Evolutionary conservation across 2,888 invertebrate species (phyloP).

Genomic region (Cyaniris semiargus): DNA sequence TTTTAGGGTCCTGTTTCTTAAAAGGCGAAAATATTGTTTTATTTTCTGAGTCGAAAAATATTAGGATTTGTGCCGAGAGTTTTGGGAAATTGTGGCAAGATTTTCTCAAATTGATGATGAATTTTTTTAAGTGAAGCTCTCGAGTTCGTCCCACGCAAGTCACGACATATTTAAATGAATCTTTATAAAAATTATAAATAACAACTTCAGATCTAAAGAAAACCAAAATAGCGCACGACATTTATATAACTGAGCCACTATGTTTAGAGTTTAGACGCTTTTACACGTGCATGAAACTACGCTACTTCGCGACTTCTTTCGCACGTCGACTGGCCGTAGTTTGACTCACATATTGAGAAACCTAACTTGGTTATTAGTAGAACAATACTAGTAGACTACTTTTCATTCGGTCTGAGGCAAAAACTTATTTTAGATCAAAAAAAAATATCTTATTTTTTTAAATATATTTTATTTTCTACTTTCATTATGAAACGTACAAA

Average conservation of each 20-base stretch:
- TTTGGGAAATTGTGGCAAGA: neutral
- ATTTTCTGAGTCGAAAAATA: neutral
- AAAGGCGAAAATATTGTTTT: constrained; percentile 7
- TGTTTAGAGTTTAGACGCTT: no score
- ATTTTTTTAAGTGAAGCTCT: neutral
- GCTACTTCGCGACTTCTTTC: neutral
- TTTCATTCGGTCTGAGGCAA: no score
- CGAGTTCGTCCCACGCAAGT: neutral
- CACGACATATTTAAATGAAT: no score
- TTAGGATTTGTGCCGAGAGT: neutral
- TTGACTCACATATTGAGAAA: no score
- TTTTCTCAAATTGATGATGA: neutral
- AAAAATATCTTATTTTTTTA: no score
- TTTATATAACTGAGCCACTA: no score
- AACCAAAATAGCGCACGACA: neutral
- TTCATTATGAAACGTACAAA: neutral
- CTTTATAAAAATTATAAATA: neutral
- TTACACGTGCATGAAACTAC: no score
- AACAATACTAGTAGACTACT: no score
- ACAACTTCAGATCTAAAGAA: neutral
- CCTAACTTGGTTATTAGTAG: no score
- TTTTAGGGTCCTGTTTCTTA: constrained; percentile 11
- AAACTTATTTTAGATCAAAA: no score
- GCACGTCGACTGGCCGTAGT: no score
- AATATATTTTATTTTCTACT: no score